A percentile compares a stretch with the other conserved stretches of the same genome.
phyloP scores from a whole-genome alignment of 53 echinoderm and acorn worm species.

The Crossaster papposus region DNA sequence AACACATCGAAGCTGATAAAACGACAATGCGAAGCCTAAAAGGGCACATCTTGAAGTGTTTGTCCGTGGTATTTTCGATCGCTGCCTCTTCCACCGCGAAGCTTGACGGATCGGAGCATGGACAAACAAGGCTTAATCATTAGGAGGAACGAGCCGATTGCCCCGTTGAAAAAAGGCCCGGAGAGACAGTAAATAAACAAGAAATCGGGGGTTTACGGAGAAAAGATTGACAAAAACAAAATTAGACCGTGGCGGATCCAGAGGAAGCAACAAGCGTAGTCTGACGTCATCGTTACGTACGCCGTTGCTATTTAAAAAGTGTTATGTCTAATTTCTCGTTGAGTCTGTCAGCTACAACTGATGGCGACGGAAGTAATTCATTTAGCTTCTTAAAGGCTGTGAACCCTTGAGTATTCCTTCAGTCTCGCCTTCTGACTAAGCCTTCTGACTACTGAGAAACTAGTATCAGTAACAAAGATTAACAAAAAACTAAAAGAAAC shows the following conservation, averaged over 20 bases:
- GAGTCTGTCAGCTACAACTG: neutral
- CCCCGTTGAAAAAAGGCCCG: neutral
- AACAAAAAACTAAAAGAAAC: too few species aligned
- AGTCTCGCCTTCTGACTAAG: too few species aligned
- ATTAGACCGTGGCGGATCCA: neutral
- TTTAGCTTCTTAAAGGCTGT: too few species aligned
- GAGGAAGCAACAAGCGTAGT: neutral
- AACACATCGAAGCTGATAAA: neutral
- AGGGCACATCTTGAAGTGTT: neutral
- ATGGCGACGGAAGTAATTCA: too few species aligned
- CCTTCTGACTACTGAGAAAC: too few species aligned
- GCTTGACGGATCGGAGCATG: neutral
- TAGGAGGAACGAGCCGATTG: neutral
- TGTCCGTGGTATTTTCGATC: neutral
- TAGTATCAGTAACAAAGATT: too few species aligned
- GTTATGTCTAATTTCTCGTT: neutral
- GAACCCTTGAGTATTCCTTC: too few species aligned
- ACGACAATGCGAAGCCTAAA: neutral
- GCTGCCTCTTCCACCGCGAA: neutral
- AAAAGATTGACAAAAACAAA: neutral
- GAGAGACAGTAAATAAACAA: neutral
- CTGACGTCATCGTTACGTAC: neutral
- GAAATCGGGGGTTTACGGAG: neutral
- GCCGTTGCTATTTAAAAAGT: neutral
- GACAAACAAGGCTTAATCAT: neutral